phyloP scores from a whole-genome alignment of 2,888 invertebrate genomes.

The Autographa gamma region DNA sequence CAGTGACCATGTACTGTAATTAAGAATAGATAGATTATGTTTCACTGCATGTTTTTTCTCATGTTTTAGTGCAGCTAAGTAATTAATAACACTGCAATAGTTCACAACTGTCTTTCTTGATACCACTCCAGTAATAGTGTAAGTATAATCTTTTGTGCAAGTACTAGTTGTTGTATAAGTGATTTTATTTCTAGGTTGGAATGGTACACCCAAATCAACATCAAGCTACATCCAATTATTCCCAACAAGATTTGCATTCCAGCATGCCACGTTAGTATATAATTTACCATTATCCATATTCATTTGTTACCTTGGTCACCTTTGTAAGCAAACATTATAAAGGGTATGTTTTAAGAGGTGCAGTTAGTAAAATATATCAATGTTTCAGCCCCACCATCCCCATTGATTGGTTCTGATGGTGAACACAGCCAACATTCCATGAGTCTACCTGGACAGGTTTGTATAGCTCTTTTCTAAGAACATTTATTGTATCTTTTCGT shows the following conservation, averaged over 20 bases:
- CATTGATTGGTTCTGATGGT: slow-evolving; percentile 91
- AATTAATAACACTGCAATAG: not conserved
- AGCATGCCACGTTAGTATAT: slow-evolving; percentile 95
- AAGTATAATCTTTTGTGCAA: slow-evolving; percentile 8
- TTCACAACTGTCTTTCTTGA: not conserved
- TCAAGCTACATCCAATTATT: slow-evolving; percentile 89
- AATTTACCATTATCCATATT: slow-evolving; percentile 51
- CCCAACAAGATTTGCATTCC: slow-evolving; percentile 90
- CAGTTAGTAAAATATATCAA: not conserved
- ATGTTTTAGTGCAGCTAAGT: not conserved
- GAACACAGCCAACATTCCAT: slow-evolving; percentile 88
- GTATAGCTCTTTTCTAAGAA: slow-evolving; percentile 19
- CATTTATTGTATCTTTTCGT: not conserved
- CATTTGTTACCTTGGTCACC: not conserved
- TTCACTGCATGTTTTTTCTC: not conserved
- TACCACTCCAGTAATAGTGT: not conserved
- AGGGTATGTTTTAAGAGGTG: not conserved
- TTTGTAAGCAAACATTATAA: not conserved
- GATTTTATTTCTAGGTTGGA: slow-evolving; percentile 88
- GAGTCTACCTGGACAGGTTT: slow-evolving; percentile 84
- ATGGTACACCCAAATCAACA: slow-evolving; percentile 96
- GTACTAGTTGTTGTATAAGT: not conserved
- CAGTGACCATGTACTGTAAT: not conserved
- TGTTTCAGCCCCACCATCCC: slow-evolving; percentile 94
- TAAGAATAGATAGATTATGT: not conserved